These are phyloP conservation scores for Takifugu bimaculatus DNA, from an alignment of 2,113 vertebrate genomes.

Conservation along the genomic window DNA sequence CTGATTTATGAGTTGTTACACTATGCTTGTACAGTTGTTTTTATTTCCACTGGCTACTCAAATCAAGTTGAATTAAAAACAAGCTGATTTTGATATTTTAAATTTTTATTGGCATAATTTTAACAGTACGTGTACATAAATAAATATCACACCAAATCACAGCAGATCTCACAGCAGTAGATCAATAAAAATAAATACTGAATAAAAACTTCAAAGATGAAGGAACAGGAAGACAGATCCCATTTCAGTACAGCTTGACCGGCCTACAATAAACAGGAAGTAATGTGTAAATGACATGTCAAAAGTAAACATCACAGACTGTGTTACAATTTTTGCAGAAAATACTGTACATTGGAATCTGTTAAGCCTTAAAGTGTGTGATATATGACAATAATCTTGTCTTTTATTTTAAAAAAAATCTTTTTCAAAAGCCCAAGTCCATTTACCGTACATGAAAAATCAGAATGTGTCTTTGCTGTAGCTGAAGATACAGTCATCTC, in stretches of 20 bases:
- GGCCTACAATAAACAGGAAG: not conserved
- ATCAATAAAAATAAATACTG: conserved; percentile 2
- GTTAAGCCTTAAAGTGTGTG: not conserved
- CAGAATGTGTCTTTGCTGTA: conserved; percentile 15
- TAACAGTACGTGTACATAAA: conserved; percentile 26
- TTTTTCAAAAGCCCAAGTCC: not conserved
- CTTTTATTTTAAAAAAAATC: not conserved
- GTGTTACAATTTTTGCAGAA: not conserved
- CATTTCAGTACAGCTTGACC: not conserved
- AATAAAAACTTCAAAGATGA: not conserved
- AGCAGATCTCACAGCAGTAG: conserved; percentile 37
- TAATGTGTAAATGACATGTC: conserved; percentile 3
- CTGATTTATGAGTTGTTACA: too few relatives aligned
- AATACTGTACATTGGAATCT: conserved; percentile 1
- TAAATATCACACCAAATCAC: conserved; percentile 43
- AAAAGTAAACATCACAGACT: not conserved
- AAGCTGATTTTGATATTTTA: too few relatives aligned
- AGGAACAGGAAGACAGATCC: not conserved
- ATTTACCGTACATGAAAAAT: conserved; percentile 32
- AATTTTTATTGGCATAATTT: conserved; percentile 19
- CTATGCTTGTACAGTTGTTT: too few relatives aligned
- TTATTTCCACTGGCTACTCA: too few relatives aligned
- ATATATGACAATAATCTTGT: not conserved
- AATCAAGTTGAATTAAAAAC: too few relatives aligned
- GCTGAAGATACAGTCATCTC: conserved; percentile 4